Percentiles rank a stretch among this genome's conserved stretches.
Conservation (phyloP, 64 coral and sea anemone species). For the Pocillopora verrucosa region DNA sequence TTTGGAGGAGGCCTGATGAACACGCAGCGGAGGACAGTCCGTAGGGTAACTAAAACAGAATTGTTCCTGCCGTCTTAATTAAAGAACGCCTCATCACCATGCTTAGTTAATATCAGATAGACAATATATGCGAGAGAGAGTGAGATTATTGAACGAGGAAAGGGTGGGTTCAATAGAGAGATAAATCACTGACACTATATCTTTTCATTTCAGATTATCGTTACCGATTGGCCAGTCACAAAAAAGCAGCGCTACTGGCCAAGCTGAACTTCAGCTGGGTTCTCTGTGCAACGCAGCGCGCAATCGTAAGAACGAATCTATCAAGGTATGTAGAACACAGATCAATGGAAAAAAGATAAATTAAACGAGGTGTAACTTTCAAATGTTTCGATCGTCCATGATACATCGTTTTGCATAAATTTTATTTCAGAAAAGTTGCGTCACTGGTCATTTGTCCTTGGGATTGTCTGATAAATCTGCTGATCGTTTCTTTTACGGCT, state of each 20-base stretch:
- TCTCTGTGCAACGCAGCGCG: slow-evolving; percentile 17
- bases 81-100: too few species aligned
- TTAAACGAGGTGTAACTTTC: background rate
- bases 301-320: slow-evolving; percentile 12
- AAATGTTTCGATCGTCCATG: background rate
- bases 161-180: background rate
- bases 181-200: background rate
- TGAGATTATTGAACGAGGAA: background rate
- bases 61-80: too few species aligned
- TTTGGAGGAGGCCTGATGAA: too few species aligned
- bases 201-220: slow-evolving; percentile 33
- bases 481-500: slow-evolving; percentile 90
- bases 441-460: slow-evolving; percentile 71
- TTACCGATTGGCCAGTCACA: slow-evolving; percentile 49
- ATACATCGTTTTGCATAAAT: background rate
- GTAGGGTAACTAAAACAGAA: too few species aligned
- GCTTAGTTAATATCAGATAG: too few species aligned
- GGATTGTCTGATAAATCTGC: slow-evolving; percentile 71
- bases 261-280: slow-evolving; percentile 61
- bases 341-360: background rate
- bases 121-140: too few species aligned
- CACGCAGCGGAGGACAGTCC: too few species aligned
- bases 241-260: slow-evolving; percentile 40
- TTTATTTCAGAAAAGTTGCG: slow-evolving; percentile 63
- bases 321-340: slow-evolving; percentile 22